Evolutionary conservation across 2,888 invertebrate genomes (phyloP).

Genomic region (Cantharis rustica): DNA sequence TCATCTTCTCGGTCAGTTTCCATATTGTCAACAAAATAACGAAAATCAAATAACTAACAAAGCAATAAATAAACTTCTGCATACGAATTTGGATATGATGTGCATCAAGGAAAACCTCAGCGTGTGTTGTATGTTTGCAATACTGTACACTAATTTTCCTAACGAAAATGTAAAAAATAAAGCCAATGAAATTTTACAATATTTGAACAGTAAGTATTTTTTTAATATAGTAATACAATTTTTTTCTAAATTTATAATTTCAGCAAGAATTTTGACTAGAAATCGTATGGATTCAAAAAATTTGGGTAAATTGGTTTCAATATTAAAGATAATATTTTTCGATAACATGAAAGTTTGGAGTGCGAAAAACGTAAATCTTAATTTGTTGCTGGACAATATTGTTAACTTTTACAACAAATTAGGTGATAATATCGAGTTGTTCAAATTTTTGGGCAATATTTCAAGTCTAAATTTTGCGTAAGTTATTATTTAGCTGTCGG

Average conservation of each 20-base stretch:
- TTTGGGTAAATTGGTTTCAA: neutral
- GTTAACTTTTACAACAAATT: neutral
- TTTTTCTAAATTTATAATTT: conserved; percentile 14
- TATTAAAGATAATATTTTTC: neutral
- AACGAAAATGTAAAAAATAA: conserved; percentile 53
- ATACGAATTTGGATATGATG: conserved; percentile 51
- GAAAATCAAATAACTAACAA: conserved; percentile 51
- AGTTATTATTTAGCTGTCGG: neutral
- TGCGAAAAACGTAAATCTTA: neutral
- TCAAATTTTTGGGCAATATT: conserved; percentile 1
- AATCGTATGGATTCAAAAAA: conserved; percentile 31
- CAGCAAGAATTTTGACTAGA: conserved; percentile 36
- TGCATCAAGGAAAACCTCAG: conserved; percentile 62
- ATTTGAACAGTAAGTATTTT: conserved; percentile 57
- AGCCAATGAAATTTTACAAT: conserved; percentile 56
- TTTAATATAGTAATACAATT: neutral
- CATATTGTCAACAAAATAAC: conserved; percentile 59
- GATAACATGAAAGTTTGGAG: conserved; percentile 38
- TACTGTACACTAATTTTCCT: conserved; percentile 56
- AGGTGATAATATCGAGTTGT: neutral
- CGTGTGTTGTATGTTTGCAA: conserved; percentile 60
- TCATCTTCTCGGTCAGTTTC: conserved; percentile 64
- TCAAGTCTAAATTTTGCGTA: neutral
- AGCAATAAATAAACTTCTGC: conserved; percentile 53
- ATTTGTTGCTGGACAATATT: conserved; percentile 6